Percentiles rank a stretch among this genome's conserved stretches.
Evolutionary conservation across 2,888 invertebrate species (phyloP).

Genomic region (Lasius platythorax): DNA sequence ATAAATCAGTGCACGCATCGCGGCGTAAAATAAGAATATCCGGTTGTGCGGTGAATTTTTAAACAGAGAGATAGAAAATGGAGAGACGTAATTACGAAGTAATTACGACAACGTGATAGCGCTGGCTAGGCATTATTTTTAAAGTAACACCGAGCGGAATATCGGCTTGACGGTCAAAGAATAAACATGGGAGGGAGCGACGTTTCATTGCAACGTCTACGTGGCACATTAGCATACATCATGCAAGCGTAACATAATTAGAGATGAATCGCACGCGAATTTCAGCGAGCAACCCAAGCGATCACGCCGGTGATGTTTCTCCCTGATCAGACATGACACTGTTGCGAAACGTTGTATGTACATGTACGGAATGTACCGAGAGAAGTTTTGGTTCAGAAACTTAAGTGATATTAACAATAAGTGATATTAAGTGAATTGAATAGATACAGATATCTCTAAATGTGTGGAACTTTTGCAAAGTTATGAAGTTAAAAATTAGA

Average conservation of each 20-base stretch:
- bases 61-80: background rate
- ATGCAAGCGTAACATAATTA: constrained; percentile 66
- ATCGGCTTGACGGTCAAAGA: constrained; percentile 22
- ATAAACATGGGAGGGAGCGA: background rate
- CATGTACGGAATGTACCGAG: constrained; percentile 32
- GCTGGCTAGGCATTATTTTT: constrained; percentile 18
- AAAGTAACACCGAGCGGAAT: background rate
- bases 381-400: constrained; percentile 30
- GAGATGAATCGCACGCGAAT: constrained; percentile 68
- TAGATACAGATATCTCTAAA: background rate
- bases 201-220: background rate
- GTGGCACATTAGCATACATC: constrained; percentile 56
- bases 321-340: constrained; percentile 67
- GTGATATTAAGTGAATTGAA: background rate
- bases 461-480: background rate
- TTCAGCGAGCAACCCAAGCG: constrained; percentile 58
- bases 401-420: background rate
- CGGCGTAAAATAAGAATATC: constrained; percentile 31
- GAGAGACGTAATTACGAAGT: background rate
- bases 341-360: constrained; percentile 17
- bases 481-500: background rate
- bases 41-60: background rate
- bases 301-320: constrained; percentile 64
- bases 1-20: constrained; percentile 9
- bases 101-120: constrained; percentile 24